phyloP scores from a whole-genome alignment of 1,140 invertebrate species.

The Brachionus rubens region DNA sequence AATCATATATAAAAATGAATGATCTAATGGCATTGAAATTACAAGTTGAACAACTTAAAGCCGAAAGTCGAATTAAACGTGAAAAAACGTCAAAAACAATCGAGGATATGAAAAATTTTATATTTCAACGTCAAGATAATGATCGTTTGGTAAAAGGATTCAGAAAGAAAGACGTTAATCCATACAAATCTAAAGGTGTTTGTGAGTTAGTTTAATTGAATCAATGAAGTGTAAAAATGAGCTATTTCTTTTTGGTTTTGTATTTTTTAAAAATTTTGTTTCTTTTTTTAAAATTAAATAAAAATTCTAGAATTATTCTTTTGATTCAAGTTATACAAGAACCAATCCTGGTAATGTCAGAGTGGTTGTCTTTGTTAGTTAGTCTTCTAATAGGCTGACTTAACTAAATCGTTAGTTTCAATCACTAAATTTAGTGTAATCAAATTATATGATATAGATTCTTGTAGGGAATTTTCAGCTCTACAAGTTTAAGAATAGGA shows the following conservation, averaged over 20 bases:
- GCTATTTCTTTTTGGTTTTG: background rate
- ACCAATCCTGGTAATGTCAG: too few relatives aligned
- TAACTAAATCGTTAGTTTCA: too few relatives aligned
- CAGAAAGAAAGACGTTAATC: conserved; percentile 39
- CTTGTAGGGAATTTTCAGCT: too few relatives aligned
- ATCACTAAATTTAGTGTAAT: too few relatives aligned
- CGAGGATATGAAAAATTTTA: conserved; percentile 11
- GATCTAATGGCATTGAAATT: background rate
- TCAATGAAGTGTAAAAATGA: background rate
- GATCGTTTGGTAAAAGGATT: conserved; percentile 39
- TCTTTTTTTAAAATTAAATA: too few relatives aligned
- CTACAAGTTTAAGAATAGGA: too few relatives aligned
- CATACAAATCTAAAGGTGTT: conserved; percentile 34
- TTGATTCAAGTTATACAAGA: too few relatives aligned
- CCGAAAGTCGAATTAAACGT: conserved; percentile 14
- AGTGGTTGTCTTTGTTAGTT: too few relatives aligned
- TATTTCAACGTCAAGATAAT: background rate
- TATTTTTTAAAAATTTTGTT: background rate
- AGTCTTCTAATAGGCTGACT: too few relatives aligned
- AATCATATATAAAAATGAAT: conserved; percentile 1
- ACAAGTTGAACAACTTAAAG: conserved; percentile 42
- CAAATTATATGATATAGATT: too few relatives aligned
- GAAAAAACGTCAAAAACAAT: conserved; percentile 40
- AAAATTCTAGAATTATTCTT: too few relatives aligned
- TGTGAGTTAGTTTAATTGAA: conserved; percentile 9